Percentiles rank a stretch among this genome's conserved stretches.
These are phyloP conservation scores for Chrysina gloriosa DNA, from an alignment of 2,888 invertebrate species.

Conservation along the genomic window DNA sequence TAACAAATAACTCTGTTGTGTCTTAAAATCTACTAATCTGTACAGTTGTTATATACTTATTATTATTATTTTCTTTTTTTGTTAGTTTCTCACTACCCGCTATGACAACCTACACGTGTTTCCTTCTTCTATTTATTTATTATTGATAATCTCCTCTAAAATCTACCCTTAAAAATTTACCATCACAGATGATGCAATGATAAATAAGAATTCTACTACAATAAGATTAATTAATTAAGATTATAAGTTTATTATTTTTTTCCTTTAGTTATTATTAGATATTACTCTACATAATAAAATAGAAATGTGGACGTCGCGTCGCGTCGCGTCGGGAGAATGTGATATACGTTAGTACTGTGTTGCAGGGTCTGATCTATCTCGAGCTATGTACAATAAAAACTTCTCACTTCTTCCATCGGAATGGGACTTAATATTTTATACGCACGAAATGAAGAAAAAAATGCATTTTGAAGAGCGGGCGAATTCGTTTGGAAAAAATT, in stretches of 20 bases:
- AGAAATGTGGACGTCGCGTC: too few relatives aligned
- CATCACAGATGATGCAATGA: slow-evolving; percentile 36
- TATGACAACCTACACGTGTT: neutral
- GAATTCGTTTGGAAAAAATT: too few relatives aligned
- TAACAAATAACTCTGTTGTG: neutral
- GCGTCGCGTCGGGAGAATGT: too few relatives aligned
- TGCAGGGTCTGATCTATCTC: slow-evolving; percentile 16
- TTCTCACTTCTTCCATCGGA: neutral
- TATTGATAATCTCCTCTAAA: neutral
- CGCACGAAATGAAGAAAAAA: too few relatives aligned
- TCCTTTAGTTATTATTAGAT: too few relatives aligned
- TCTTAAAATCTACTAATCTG: slow-evolving; percentile 1
- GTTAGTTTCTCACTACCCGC: neutral
- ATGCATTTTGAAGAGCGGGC: too few relatives aligned
- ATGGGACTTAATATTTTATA: too few relatives aligned
- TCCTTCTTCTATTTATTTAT: neutral
- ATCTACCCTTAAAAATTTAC: slow-evolving; percentile 15
- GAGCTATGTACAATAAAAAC: neutral
- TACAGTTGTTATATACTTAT: slow-evolving; percentile 4
- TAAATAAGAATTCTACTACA: slow-evolving; percentile 29
- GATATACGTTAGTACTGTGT: slow-evolving; percentile 22
- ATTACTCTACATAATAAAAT: too few relatives aligned
- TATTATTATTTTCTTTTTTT: neutral
- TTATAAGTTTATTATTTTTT: too few relatives aligned
- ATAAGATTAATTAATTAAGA: neutral